Conservation (phyloP, 1,140 invertebrate genomes). For the Campoletis sonorensis region DNA sequence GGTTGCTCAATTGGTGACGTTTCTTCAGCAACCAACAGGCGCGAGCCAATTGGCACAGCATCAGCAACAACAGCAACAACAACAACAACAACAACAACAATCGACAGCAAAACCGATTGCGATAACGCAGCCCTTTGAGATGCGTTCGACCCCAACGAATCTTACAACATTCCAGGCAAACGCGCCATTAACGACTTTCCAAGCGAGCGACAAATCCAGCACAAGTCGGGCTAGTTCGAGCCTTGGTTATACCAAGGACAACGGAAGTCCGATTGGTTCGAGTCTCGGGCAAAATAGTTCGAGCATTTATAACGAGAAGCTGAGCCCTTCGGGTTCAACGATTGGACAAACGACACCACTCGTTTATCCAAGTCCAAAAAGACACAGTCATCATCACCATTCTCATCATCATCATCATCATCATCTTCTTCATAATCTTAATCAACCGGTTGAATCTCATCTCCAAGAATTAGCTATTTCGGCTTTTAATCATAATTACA, state of each 20-base stretch:
- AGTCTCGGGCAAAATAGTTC: conserved; percentile 68
- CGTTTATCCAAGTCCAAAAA: conserved; percentile 66
- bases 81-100: conserved; percentile 60
- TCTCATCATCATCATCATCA: conserved; percentile 13
- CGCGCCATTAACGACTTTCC: conserved; percentile 69
- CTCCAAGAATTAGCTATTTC: conserved; percentile 73
- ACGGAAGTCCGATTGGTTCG: conserved; percentile 63
- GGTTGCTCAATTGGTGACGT: conserved; percentile 82
- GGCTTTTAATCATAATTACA: conserved; percentile 71
- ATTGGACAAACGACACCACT: conserved; percentile 70
- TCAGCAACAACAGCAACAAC: conserved; percentile 23
- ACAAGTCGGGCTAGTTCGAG: conserved; percentile 72
- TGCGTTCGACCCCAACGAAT: conserved; percentile 68
- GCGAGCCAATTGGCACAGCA: conserved; percentile 54
- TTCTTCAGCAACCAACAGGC: conserved; percentile 78
- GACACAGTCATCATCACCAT: conserved; percentile 27
- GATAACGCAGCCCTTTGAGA: conserved; percentile 62
- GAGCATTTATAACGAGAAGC: conserved; percentile 67
- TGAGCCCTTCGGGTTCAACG: conserved; percentile 68
- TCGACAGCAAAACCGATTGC: conserved; percentile 55
- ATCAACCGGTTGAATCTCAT: conserved; percentile 52
- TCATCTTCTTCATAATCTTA: conserved; percentile 12
- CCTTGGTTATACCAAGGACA: conserved; percentile 71
- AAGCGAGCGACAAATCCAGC: conserved; percentile 73
- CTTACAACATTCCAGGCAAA: conserved; percentile 74